Conservation (phyloP, 2,888 invertebrate species). For the Polyploca ridens region DNA sequence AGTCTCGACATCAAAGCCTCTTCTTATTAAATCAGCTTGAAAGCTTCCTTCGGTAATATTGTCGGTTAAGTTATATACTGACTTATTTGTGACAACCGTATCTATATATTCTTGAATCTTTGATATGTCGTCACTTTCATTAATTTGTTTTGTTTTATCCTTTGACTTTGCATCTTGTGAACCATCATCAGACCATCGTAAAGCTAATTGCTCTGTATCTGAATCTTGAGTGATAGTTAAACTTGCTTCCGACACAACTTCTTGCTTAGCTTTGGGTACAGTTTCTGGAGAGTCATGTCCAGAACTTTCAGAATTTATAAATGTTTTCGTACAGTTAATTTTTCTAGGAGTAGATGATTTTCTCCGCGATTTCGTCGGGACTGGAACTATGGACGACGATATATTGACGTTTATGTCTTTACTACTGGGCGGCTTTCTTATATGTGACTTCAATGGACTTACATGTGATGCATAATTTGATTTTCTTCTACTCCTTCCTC, state of each 20-base stretch:
- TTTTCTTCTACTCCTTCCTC: slow-evolving; percentile 47
- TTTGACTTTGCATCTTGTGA: slow-evolving; percentile 63
- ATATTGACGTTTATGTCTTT: slow-evolving; percentile 50
- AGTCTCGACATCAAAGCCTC: slow-evolving; percentile 75
- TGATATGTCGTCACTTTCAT: slow-evolving; percentile 67
- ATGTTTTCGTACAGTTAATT: slow-evolving; percentile 65
- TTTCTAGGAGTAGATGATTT: slow-evolving; percentile 81
- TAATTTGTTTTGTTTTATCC: slow-evolving; percentile 30
- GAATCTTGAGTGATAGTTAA: slow-evolving; percentile 52
- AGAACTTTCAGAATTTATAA: slow-evolving; percentile 58
- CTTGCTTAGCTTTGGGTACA: slow-evolving; percentile 32
- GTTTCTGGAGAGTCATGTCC: slow-evolving; percentile 57
- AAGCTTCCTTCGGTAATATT: slow-evolving; percentile 44
- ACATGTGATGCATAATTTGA: slow-evolving; percentile 31
- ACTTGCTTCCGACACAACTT: slow-evolving; percentile 29
- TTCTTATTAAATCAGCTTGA: slow-evolving; percentile 68
- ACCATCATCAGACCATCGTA: slow-evolving; percentile 75
- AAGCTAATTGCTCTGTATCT: slow-evolving; percentile 62
- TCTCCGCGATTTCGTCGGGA: slow-evolving; percentile 72
- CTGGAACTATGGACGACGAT: slow-evolving; percentile 35
- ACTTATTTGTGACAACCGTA: slow-evolving; percentile 39
- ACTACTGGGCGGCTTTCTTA: slow-evolving; percentile 40
- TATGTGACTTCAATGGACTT: slow-evolving; percentile 32
- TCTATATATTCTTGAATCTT: slow-evolving; percentile 74
- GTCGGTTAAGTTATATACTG: slow-evolving; percentile 11